Base-by-base conservation (phyloP, 2,888 invertebrate species). In the Clitarchus hookeri region DNA sequence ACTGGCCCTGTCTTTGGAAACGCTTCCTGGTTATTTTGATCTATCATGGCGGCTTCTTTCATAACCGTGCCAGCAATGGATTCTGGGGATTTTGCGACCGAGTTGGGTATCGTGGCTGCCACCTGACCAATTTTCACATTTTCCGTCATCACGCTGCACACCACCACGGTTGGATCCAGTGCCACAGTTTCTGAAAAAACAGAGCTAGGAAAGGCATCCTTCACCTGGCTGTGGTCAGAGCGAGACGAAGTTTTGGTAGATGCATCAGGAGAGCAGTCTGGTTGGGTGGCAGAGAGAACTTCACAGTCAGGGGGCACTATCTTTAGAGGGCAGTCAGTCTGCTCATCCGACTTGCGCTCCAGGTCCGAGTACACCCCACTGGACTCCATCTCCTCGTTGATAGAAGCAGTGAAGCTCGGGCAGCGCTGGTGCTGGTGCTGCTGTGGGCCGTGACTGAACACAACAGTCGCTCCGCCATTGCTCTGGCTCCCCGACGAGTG, bases 321-420 rank as follows among this genome's bases (percentile, higher is more conserved):
- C 65, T 65, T 65, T 8, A 65, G 85, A 25, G 88, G 88, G 85
- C 88, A 89, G 6, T 92, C 91, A 11, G 91, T 90, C 85, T 92
- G 92, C 86, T 94, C 93, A 89, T 96, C 96, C 86, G 95, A 94
- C 82, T 94, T 94, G 89, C 95, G 96, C 91, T 97, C 97, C 88
- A 97, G 94, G 91, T 97, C 97, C 0, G 97, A 97, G 90, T 97
- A 97, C 84, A 97, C 95, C 0, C 97, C 97, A 90, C 97, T 97
- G 0, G 97, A 97, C 90, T 97, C 97, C 97, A 97, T 97, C 90
- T 97, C 97, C 91, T 97, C 97, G 88, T 93, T 44, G 92, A 93
- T 89, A 93, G 93, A 87, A 92, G 91, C n/a, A 93, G 91, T 91
- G 87, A 91, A 91, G 87, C 91, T 91, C 13, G 91, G 91, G 86